These are phyloP conservation scores for Acleris sparsana DNA, from an alignment of 2,888 invertebrate species.

Conservation along the genomic window DNA sequence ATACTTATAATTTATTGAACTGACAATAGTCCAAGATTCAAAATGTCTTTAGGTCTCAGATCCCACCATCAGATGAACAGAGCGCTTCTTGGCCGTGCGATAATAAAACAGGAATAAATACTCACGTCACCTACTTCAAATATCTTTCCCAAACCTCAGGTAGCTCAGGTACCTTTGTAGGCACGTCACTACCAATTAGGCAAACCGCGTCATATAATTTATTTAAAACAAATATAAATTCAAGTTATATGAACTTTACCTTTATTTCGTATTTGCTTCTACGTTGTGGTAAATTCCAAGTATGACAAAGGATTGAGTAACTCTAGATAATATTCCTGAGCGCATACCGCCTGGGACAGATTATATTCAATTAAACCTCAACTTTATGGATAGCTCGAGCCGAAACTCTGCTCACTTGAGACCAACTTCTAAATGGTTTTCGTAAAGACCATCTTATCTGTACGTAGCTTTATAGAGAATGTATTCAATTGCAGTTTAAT, in stretches of 20 bases:
- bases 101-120: no score
- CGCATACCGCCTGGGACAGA: constrained; percentile 34
- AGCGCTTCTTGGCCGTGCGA: no score
- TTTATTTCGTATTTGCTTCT: neutral
- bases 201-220: no score
- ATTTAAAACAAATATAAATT: no score
- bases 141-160: no score
- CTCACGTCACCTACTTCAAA: no score
- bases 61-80: no score
- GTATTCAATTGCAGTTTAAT: constrained; percentile 8
- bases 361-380: constrained; percentile 38
- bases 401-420: constrained; percentile 34
- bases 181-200: no score
- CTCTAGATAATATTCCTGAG: constrained; percentile 26
- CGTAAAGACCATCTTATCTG: constrained; percentile 32
- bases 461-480: constrained; percentile 22
- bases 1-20: no score
- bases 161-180: no score
- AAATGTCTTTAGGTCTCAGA: no score
- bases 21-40: no score
- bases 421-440: constrained; percentile 36
- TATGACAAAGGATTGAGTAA: constrained; percentile 11
- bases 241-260: neutral
- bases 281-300: constrained; percentile 11
- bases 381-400: constrained; percentile 36